Percentiles rank a stretch among this genome's conserved stretches.
These are phyloP conservation scores for Pocillopora grandis DNA, from an alignment of 92 coral and sea anemone genomes.

Conservation along the genomic window DNA sequence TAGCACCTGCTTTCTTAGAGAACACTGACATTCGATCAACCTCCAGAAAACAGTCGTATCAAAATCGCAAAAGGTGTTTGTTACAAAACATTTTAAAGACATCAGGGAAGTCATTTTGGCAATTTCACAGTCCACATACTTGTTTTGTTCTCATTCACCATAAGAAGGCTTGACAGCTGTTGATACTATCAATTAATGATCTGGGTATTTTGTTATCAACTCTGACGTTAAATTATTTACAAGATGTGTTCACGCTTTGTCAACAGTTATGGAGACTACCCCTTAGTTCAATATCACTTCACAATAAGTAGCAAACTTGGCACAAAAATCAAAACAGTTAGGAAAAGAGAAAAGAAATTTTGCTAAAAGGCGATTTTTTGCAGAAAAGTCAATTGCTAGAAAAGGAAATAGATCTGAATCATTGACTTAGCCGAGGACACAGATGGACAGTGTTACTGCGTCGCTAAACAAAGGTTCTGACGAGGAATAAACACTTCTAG, in stretches of 20 bases:
- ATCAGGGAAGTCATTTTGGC: background rate
- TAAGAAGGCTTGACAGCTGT: constrained; percentile 17
- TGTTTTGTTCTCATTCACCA: background rate
- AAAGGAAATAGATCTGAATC: background rate
- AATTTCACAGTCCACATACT: constrained; percentile 1
- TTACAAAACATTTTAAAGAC: background rate
- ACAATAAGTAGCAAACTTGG: background rate
- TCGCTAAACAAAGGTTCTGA: background rate
- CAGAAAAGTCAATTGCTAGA: background rate
- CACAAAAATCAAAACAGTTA: background rate
- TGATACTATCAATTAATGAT: constrained; percentile 39
- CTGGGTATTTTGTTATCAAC: constrained; percentile 38
- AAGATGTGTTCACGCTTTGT: constrained; percentile 16
- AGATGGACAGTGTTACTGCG: constrained; percentile 16
- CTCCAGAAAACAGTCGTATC: background rate
- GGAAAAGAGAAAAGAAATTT: background rate
- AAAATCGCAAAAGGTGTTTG: background rate
- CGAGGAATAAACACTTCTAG: background rate
- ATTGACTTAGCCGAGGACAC: background rate
- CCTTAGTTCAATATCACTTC: background rate
- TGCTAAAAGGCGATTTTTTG: background rate
- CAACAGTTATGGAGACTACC: background rate
- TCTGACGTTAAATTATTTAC: constrained; percentile 5
- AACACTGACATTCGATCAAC: background rate
- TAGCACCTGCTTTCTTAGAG: constrained; percentile 3